A percentile compares a stretch with the other conserved stretches of the same genome.
These are phyloP conservation scores for Globia sparganii DNA, from an alignment of 2,888 invertebrate species.

Conservation along the genomic window DNA sequence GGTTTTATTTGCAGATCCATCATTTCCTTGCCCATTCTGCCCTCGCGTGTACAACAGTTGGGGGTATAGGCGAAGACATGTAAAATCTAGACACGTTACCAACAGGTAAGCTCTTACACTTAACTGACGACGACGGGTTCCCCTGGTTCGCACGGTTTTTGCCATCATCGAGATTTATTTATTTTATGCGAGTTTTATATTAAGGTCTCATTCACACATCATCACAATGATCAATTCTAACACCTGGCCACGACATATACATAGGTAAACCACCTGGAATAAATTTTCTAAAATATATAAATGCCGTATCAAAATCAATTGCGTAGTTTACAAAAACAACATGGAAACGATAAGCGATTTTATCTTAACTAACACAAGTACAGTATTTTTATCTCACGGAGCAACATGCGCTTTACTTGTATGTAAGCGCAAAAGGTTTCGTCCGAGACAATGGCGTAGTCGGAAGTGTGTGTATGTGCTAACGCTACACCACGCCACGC, in stretches of 20 bases:
- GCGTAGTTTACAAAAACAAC: neutral
- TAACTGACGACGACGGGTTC: no score
- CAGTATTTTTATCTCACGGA: no score
- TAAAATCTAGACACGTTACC: conserved; percentile 90
- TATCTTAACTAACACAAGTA: neutral
- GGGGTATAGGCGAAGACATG: conserved; percentile 92
- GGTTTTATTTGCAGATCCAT: conserved; percentile 79
- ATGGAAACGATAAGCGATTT: neutral
- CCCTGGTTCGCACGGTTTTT: no score
- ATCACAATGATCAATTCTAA: no score
- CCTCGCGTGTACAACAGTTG: conserved; percentile 91
- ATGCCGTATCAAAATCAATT: no score
- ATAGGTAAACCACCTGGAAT: neutral
- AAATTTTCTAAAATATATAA: neutral
- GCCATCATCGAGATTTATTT: neutral
- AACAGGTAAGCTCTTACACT: conserved; percentile 79
- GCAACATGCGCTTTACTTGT: no score
- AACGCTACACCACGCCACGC: neutral
- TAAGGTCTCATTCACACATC: neutral
- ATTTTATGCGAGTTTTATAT: neutral
- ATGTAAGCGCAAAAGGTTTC: no score
- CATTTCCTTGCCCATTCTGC: conserved; percentile 92
- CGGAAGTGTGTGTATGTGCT: neutral
- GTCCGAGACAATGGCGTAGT: no score
- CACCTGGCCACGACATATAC: no score